Evolutionary conservation across 2,113 vertebrate species (phyloP), one percentile per base, ranked within the genome.

Genomic region (Poecilia latipinna): DNA sequence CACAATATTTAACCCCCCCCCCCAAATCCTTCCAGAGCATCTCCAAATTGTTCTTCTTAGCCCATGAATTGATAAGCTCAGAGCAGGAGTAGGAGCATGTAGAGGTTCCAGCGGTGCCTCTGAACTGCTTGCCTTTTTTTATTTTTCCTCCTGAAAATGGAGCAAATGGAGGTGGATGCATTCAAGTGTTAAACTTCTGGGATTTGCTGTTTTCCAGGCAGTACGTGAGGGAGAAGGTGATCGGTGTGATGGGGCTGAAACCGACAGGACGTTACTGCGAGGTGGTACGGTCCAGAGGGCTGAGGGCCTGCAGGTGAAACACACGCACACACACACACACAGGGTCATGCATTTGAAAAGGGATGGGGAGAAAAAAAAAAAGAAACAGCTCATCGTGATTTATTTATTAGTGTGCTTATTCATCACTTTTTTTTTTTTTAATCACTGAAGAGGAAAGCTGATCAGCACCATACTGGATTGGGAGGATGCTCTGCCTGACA

Each of bases 211-310:
- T 74, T 72, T 78, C 61, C 91, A 99, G 98, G 92, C 98, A 98
- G 89, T 99, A 97, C 1, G 95, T 99, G 79, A 94, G 97, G 63
- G 97, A 99, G 1, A 86, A 95, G 0, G 96, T 97, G 0, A 98
- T 97, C 26, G 98, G 97, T 15, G 96, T 96, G 85, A 99, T 99
- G 97, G 98, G 98, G 31, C 95, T 99, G 75, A 99, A 98, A 83
- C 94, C 96, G 0, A 98, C 98, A 0, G 98, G 98, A 1, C 94
- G 97, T 44, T 90, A 96, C 83, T 99, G 98, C 74, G 95, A 96
- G 0, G 94, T 96, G 74, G 93, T 96, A n/a, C 97, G 98, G 78
- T 96, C 95, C 24, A 93, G 97, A 68, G 97, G 98, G 28, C 96
- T 99, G 10, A 72, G 98, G 72, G 94, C 96, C 42, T 99, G 98